A percentile compares a stretch with the other conserved stretches of the same genome.
These are phyloP conservation scores for Todiramphus chloris DNA, from an alignment of 2,113 vertebrate genomes.

Conservation along the genomic window DNA sequence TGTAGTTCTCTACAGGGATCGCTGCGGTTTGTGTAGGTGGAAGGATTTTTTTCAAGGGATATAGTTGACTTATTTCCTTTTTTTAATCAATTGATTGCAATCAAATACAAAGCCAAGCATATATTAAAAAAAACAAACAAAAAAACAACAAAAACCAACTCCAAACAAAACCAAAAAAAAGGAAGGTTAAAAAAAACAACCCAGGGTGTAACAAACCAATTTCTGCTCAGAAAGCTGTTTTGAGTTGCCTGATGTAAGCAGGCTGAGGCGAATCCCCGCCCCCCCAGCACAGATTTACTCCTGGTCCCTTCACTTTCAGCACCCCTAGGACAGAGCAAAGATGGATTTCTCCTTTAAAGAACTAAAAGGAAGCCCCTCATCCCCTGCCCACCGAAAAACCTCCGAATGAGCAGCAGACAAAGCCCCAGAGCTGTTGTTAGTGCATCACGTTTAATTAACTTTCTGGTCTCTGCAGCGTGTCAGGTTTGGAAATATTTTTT, in stretches of 20 bases:
- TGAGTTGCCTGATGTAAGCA: not conserved
- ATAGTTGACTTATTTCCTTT: not conserved
- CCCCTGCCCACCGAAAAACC: not conserved
- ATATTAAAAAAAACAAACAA: not conserved
- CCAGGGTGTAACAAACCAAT: rapidly evolving
- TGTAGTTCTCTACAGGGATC: too few species aligned
- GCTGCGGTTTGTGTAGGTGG: not conserved
- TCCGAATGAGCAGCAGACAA: not conserved
- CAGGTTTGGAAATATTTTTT: not conserved
- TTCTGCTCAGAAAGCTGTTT: not conserved
- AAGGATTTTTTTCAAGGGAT: not conserved
- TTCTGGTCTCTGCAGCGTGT: not conserved
- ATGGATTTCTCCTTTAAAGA: not conserved
- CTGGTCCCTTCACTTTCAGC: rapidly evolving
- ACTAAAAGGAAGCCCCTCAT: not conserved
- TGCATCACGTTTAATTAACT: not conserved
- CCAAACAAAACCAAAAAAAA: too few species aligned
- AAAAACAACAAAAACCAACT: not conserved
- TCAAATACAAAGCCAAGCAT: not conserved
- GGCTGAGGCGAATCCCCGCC: not conserved
- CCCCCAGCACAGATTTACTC: not conserved
- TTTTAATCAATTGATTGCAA: not conserved
- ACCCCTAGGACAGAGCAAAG: not conserved
- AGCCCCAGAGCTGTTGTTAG: not conserved
- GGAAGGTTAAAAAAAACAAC: not conserved